A percentile compares a stretch with the other conserved stretches of the same genome.
Conservation (phyloP, 2,113 vertebrate genomes). For the Dascyllus trimaculatus region DNA sequence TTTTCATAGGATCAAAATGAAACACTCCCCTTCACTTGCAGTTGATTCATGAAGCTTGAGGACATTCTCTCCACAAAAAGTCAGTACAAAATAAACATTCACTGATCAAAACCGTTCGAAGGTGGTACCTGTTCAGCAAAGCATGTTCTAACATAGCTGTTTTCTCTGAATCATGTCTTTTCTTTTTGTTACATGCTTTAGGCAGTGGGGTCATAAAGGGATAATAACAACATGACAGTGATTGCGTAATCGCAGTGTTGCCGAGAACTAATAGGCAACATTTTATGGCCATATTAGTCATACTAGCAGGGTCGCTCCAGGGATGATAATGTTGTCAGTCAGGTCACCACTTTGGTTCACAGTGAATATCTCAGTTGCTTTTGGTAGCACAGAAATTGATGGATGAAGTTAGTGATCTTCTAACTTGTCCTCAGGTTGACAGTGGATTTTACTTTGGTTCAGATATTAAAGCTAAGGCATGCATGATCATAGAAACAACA, state of each 20-base stretch:
- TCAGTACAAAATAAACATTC: constrained; percentile 27
- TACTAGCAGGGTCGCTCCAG: too few relatives aligned
- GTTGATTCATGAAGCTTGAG: constrained; percentile 27
- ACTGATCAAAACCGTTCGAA: not conserved
- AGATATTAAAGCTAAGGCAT: too few relatives aligned
- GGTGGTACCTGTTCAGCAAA: constrained; percentile 19
- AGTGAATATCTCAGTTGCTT: too few relatives aligned
- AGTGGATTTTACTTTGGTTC: too few relatives aligned
- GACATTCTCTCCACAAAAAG: not conserved
- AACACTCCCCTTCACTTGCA: not conserved
- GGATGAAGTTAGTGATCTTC: too few relatives aligned
- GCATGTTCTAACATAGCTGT: constrained; percentile 42
- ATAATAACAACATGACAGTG: not conserved
- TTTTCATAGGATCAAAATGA: not conserved
- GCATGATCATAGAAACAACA: too few relatives aligned
- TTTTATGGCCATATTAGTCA: too few relatives aligned
- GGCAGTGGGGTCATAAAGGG: not conserved
- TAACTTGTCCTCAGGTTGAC: too few relatives aligned
- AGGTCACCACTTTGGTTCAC: too few relatives aligned
- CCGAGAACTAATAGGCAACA: not conserved
- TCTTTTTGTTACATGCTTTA: constrained; percentile 5
- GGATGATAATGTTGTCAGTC: too few relatives aligned
- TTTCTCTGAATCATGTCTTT: constrained; percentile 9
- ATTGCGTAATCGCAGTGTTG: constrained; percentile 14
- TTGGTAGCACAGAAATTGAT: too few relatives aligned